phyloP scores from a whole-genome alignment of 37 sponge, comb jelly and placozoan genomes.

The Hexactinellida sp. region DNA sequence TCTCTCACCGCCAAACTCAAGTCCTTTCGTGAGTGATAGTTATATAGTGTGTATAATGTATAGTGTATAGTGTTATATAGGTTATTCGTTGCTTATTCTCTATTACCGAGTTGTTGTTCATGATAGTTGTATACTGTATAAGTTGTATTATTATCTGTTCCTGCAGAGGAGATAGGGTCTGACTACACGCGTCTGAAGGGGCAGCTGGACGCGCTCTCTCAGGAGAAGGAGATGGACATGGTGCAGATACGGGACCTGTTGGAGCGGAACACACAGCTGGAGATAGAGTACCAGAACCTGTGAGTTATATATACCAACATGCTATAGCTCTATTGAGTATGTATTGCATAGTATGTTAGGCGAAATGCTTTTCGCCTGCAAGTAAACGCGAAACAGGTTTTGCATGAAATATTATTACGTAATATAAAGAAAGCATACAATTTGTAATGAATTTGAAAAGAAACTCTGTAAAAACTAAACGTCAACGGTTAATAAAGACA shows the following conservation, averaged over 20 bases:
- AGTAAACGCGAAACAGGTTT: too few species aligned
- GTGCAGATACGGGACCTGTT: slow-evolving; percentile 58
- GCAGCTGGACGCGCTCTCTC: not conserved
- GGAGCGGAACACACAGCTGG: slow-evolving; percentile 39
- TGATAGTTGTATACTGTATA: not conserved
- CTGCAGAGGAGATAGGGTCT: not conserved
- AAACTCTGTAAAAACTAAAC: too few species aligned
- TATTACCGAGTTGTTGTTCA: too few species aligned
- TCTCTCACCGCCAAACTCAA: slow-evolving; percentile 1
- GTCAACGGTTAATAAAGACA: too few species aligned
- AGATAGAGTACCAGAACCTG: slow-evolving; percentile 47
- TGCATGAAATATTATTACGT: too few species aligned
- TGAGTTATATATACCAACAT: not conserved
- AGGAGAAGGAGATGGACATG: slow-evolving; percentile 67
- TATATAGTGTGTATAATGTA: not conserved
- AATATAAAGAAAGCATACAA: too few species aligned
- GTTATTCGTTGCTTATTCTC: not conserved
- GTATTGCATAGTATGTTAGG: too few species aligned
- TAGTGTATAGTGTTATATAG: not conserved
- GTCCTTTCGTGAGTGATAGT: not conserved
- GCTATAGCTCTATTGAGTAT: too few species aligned
- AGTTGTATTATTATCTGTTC: not conserved
- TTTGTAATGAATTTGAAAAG: too few species aligned
- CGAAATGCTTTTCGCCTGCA: too few species aligned
- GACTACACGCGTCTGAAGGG: slow-evolving; percentile 2